Evolutionary conservation across 2,797 vertebrate species (phyloP).

Genomic region (Hapalemur alaotrensis): DNA sequence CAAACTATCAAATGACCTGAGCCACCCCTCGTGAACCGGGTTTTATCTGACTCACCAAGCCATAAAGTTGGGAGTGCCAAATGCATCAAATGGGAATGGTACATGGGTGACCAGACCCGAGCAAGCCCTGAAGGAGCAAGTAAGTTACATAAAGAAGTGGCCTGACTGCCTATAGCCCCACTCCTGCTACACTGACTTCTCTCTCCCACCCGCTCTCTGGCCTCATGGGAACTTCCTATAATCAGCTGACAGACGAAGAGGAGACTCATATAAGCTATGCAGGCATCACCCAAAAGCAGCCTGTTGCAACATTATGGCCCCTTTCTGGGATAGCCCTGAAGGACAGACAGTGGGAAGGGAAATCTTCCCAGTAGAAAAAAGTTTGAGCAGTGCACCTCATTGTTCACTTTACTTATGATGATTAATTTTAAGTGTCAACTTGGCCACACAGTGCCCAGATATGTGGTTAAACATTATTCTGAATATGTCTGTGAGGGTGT

Average conservation of each 20-base stretch:
- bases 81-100: neutral
- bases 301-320: neutral
- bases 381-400: neutral
- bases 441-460: neutral
- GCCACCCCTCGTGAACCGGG: neutral
- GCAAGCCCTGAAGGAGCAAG: neutral
- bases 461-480: neutral
- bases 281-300: too few species aligned
- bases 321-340: neutral
- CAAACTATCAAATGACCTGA: neutral
- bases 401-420: neutral
- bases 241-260: neutral
- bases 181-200: neutral
- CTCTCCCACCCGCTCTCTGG: fast-evolving
- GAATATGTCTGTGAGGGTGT: neutral
- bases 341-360: too few species aligned
- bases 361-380: neutral
- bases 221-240: neutral
- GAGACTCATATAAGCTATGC: neutral
- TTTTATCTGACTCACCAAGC: neutral
- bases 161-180: neutral
- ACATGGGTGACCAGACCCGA: neutral
- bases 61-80: neutral
- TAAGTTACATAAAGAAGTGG: neutral
- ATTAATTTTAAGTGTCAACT: neutral